Evolutionary conservation across 2,113 vertebrate species (phyloP).

Genomic region (Abramis brama): DNA sequence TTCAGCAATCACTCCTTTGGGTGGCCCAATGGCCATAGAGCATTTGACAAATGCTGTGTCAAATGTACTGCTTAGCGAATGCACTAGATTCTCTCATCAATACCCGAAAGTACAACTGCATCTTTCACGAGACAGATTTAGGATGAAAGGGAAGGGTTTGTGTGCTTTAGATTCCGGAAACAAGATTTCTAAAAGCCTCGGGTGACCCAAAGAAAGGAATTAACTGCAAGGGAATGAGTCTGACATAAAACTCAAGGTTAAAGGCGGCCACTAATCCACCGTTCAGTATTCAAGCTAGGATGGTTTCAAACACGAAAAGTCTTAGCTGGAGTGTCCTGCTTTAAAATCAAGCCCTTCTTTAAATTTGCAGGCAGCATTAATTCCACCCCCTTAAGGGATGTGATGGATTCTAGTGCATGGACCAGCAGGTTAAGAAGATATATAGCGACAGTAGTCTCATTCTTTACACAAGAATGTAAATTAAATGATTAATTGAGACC

Average conservation of each 20-base stretch:
- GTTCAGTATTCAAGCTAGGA: constrained; percentile 4
- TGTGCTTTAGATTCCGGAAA: constrained; percentile 9
- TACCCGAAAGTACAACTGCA: background rate
- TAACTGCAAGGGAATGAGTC: constrained; percentile 19
- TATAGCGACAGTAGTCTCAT: constrained; percentile 2
- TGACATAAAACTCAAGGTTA: constrained; percentile 12
- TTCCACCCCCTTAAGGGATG: background rate
- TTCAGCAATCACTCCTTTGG: constrained; percentile 6
- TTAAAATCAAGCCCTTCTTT: constrained; percentile 17
- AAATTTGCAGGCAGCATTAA: constrained; percentile 11
- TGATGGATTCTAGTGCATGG: constrained; percentile 4
- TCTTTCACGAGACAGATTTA: constrained; percentile 2
- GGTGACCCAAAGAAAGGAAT: constrained; percentile 28
- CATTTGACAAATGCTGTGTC: constrained; percentile 7
- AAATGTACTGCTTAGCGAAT: constrained; percentile 2
- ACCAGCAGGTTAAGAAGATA: constrained; percentile 28
- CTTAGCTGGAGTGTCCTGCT: constrained; percentile 1
- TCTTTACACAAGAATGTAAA: constrained; percentile 23
- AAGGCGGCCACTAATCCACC: constrained; percentile 6
- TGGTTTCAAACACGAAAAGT: background rate
- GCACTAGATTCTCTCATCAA: background rate
- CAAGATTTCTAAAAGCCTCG: constrained; percentile 9
- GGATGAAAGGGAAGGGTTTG: constrained; percentile 18
- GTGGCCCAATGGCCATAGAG: background rate
- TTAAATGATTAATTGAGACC: constrained; percentile 22